These are phyloP conservation scores for Mamestra configurata DNA, from an alignment of 1,140 invertebrate genomes.

Conservation along the genomic window DNA sequence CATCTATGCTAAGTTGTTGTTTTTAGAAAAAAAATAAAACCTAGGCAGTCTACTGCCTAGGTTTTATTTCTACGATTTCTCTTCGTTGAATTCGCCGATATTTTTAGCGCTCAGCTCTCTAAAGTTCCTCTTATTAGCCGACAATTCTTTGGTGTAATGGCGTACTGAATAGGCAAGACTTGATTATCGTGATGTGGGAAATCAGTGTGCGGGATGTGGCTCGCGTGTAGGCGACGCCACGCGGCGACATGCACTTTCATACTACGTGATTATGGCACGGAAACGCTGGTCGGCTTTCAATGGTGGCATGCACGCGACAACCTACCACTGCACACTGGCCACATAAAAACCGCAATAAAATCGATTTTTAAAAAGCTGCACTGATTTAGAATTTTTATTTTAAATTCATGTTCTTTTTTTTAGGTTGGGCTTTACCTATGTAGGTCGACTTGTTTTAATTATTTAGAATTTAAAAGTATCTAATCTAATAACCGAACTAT, in stretches of 20 bases:
- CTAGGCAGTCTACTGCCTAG: neutral
- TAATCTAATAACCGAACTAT: no score
- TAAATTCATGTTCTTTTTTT: neutral
- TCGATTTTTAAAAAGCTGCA: conserved; percentile 22
- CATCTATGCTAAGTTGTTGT: neutral
- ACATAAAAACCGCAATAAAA: conserved; percentile 49
- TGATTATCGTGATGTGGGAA: conserved; percentile 52
- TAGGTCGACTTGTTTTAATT: neutral
- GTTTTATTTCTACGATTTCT: conserved; percentile 4
- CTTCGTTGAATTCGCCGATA: neutral
- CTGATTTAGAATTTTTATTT: neutral
- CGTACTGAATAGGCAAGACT: conserved; percentile 54
- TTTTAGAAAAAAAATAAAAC: neutral
- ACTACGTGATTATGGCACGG: conserved; percentile 56
- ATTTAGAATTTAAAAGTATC: neutral
- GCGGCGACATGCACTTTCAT: conserved; percentile 52
- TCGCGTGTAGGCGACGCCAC: conserved; percentile 9
- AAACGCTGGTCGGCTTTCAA: conserved; percentile 57
- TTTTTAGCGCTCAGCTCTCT: conserved; percentile 15
- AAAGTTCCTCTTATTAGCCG: conserved; percentile 45
- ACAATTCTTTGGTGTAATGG: conserved; percentile 55
- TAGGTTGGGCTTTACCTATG: no score
- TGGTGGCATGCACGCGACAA: conserved; percentile 54
- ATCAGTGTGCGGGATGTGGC: conserved; percentile 50
- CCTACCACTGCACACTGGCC: conserved; percentile 7